Base-by-base conservation (phyloP, 2,797 vertebrate species). In the Potorous gilbertii region DNA sequence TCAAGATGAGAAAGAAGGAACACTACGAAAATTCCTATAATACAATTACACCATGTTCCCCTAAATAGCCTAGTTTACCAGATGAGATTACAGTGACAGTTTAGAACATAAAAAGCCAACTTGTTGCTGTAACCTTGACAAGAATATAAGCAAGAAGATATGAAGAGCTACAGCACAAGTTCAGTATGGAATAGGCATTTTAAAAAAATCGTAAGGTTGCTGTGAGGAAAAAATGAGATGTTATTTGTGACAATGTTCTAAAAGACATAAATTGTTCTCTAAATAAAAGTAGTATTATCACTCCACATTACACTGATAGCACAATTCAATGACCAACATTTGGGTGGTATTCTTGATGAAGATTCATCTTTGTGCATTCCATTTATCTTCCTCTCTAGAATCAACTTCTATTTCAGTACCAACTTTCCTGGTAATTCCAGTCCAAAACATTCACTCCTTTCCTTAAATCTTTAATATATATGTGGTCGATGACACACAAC, bases 1-100 rank as follows among this genome's bases (percentile, higher is more conserved):
- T 9, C 87, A 92, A 91, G 87, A 27, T 12, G 3, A 5, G 90
- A 59, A 95, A 93, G 34, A 12, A 28, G 34, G 40, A 46, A 95
- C 57, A n/a, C 1, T 31, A 10, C 14, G 18, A 89, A 92, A 87
- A 94, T 55, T 66, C 66, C n/a, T 91, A 27, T 6, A 55, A 55
- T 56, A 56, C 46, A 92, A 29, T 56, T 57, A 14, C 92, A 92
- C 92, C 92, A 93, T 21, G 29, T 1, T 29, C 31, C 56, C 31
- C 55, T 46, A 62, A 95, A 92, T 9, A 28, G 40, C n/a, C 29
- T 6, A 92, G 92, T 29, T 55, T 94, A 81, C 13, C 90, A 90
- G 5, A 21, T 90, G 55, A 93, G 81, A 90, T 87, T 16, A 59
- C 93, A 89, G 91, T 50, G 92, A 95, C 92, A 92, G 3, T 14